A percentile compares a stretch with the other conserved stretches of the same genome.
These are phyloP conservation scores for Panonychus citri DNA, from an alignment of 1,140 invertebrate genomes.

Conservation along the genomic window DNA sequence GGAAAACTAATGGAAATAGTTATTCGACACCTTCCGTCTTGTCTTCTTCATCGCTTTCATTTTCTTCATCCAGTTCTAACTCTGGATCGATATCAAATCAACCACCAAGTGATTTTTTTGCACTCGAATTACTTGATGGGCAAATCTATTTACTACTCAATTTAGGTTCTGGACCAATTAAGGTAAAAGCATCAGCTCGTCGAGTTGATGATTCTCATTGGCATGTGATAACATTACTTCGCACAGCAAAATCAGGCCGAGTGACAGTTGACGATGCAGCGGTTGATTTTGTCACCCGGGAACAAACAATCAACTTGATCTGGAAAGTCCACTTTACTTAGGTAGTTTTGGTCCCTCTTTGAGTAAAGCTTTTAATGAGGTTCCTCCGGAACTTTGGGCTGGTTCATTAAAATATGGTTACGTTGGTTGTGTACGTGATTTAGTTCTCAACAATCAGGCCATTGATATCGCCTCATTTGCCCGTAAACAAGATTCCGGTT, in stretches of 20 bases:
- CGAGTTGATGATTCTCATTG: conserved; percentile 69
- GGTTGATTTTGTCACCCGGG: conserved; percentile 74
- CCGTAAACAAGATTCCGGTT: conserved; percentile 68
- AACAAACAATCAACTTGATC: conserved; percentile 55
- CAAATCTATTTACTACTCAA: conserved; percentile 76
- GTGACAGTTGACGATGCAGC: conserved; percentile 70
- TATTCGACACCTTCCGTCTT: too few relatives aligned
- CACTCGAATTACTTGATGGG: conserved; percentile 74
- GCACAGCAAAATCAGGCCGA: conserved; percentile 51
- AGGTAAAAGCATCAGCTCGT: conserved; percentile 51
- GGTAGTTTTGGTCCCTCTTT: conserved; percentile 44
- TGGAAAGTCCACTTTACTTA: conserved; percentile 67
- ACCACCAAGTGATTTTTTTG: conserved; percentile 44
- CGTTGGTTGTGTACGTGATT: conserved; percentile 79
- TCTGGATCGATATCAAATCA: too few relatives aligned
- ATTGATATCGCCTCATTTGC: conserved; percentile 73
- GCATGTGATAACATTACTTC: conserved; percentile 60
- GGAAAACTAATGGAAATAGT: conserved; percentile 24
- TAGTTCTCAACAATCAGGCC: conserved; percentile 71
- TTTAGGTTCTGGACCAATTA: conserved; percentile 65
- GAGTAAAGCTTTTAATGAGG: conserved; percentile 25
- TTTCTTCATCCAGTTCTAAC: too few relatives aligned
- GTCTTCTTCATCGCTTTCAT: too few relatives aligned
- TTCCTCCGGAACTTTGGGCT: conserved; percentile 72
- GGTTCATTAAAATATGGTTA: conserved; percentile 67